These are phyloP conservation scores for Cassiopea andromeda DNA, from an alignment of 30 jellyfish, hydroid and myxozoan species.

Conservation along the genomic window DNA sequence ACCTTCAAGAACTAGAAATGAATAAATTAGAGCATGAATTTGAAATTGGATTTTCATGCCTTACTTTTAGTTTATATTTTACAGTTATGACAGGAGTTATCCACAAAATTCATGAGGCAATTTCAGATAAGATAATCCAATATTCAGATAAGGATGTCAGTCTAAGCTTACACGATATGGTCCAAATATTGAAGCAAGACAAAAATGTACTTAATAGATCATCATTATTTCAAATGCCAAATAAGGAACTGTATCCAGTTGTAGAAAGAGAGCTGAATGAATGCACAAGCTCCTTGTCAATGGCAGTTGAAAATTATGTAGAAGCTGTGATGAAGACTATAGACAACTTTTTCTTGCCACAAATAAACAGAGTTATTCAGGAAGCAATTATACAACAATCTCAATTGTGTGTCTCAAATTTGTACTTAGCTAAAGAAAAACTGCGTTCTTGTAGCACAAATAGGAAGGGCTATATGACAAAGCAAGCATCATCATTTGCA, in stretches of 20 bases:
- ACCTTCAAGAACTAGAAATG: constrained; percentile 52
- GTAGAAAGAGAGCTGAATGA: constrained; percentile 31
- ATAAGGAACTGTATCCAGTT: constrained; percentile 13
- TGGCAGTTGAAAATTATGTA: constrained; percentile 10
- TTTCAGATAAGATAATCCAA: not conserved
- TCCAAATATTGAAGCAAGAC: constrained; percentile 50
- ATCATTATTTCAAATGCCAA: constrained; percentile 33
- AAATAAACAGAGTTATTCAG: constrained; percentile 17
- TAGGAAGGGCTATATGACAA: constrained; percentile 65
- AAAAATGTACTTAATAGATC: constrained; percentile 24
- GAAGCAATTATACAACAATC: constrained; percentile 11
- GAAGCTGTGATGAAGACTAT: constrained; percentile 6
- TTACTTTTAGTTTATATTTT: constrained; percentile 21
- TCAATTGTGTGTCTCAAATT: constrained; percentile 24
- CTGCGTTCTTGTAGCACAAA: constrained; percentile 31
- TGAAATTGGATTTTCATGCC: constrained; percentile 55
- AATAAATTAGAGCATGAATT: constrained; percentile 49
- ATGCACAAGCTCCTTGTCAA: not conserved
- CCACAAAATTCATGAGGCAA: constrained; percentile 7
- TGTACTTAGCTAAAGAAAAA: constrained; percentile 27
- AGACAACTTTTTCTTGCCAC: constrained; percentile 10
- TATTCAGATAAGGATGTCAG: constrained; percentile 23
- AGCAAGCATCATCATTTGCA: constrained; percentile 48
- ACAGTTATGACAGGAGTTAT: constrained; percentile 17
- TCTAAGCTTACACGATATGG: constrained; percentile 60